Conservation (phyloP, 2,888 invertebrate genomes). For the Folsomia candida region DNA sequence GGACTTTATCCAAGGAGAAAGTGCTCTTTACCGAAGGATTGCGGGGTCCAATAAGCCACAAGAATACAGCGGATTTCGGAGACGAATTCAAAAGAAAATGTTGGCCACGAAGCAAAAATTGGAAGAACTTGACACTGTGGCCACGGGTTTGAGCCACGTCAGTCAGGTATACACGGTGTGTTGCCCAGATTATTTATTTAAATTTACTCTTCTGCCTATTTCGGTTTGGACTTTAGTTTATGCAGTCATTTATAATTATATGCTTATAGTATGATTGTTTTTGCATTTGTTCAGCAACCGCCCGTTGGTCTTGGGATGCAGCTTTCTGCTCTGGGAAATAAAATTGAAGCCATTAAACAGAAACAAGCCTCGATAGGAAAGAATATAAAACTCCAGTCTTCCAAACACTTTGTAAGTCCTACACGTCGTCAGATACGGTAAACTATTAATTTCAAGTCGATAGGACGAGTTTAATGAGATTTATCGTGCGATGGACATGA, state of each 20-base stretch:
- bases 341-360: conserved; percentile 49
- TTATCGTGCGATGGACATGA: too few species aligned
- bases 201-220: too few species aligned
- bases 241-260: background rate
- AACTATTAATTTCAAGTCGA: too few species aligned
- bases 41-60: conserved; percentile 32
- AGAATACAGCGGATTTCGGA: conserved; percentile 35
- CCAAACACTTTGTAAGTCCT: conserved; percentile 44
- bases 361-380: conserved; percentile 48
- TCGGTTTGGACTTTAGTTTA: too few species aligned
- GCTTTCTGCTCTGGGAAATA: conserved; percentile 45
- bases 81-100: conserved; percentile 50
- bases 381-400: conserved; percentile 45
- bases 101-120: conserved; percentile 49
- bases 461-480: too few species aligned
- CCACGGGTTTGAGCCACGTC: conserved; percentile 42
- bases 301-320: conserved; percentile 42
- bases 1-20: conserved; percentile 86
- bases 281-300: conserved; percentile 10
- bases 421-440: too few species aligned
- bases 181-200: too few species aligned
- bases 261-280: background rate
- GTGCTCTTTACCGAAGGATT: conserved; percentile 42
- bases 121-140: conserved; percentile 48
- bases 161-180: conserved; percentile 9